These are phyloP conservation scores for Macropodus opercularis DNA, from an alignment of 2,797 vertebrate species.

Conservation along the genomic window DNA sequence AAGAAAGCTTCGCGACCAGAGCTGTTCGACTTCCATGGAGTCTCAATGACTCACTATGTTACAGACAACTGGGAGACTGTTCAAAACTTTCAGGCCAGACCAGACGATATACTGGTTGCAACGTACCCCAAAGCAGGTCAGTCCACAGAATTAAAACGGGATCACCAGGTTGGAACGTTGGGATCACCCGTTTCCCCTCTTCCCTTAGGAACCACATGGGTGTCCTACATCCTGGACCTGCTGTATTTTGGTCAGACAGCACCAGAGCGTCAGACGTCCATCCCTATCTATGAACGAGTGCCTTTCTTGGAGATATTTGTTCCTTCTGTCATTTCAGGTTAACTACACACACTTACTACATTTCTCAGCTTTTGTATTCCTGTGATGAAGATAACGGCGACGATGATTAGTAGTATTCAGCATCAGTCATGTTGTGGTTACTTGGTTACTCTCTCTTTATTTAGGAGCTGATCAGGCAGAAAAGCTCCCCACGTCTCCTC, in stretches of 20 bases:
- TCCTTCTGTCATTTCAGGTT: too few species aligned
- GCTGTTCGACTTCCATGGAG: conserved; percentile 63
- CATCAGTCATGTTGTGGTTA: too few species aligned
- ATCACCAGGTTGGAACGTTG: background rate
- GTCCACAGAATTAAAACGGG: background rate
- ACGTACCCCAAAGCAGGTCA: conserved; percentile 78
- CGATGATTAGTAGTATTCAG: too few species aligned
- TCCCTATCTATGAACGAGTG: conserved; percentile 69
- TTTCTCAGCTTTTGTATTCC: too few species aligned
- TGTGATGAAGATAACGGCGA: too few species aligned
- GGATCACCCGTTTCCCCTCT: background rate
- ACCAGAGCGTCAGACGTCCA: conserved; percentile 52
- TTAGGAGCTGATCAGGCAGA: conserved; percentile 71
- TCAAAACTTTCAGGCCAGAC: conserved; percentile 73
- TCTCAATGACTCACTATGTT: conserved; percentile 63
- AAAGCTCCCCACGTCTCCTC: conserved; percentile 69
- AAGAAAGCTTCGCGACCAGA: too few species aligned
- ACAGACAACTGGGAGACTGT: conserved; percentile 75
- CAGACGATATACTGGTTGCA: conserved; percentile 75
- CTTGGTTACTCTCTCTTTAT: too few species aligned
- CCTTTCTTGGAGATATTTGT: too few species aligned
- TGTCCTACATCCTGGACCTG: conserved; percentile 72
- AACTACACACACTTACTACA: too few species aligned
- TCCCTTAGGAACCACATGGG: conserved; percentile 74
- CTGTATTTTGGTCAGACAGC: conserved; percentile 67